Base-by-base conservation (phyloP, 2,888 invertebrate species). In the Cephus sareptanus region DNA sequence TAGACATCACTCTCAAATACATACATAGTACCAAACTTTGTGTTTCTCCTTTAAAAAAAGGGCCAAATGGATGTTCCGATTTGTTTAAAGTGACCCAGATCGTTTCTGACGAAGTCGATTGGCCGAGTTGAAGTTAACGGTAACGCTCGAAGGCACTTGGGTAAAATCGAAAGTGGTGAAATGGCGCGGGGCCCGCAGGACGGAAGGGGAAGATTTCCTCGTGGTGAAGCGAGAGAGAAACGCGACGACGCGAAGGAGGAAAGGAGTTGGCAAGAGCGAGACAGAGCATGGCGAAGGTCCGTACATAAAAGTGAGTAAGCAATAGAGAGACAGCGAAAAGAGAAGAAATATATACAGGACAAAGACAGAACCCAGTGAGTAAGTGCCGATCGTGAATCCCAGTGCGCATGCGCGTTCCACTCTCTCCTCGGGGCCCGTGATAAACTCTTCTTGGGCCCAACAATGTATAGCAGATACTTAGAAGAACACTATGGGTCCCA, bases 161-260 rank as follows among this genome's bases (percentile, higher is more conserved):
- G 79, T 87, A 86, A 87, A 87, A 87, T 86, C 85, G 87, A 87
- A 87, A 87, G 87, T 87, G 86, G 83, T 81, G 82, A 86, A 85
- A 85, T 85, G 81, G 81, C 81, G 75, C 76, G 79, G n/a, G 34
- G 77, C 56, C 31, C 75, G 40, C 73, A 75, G 75, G 73, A 75
- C 77, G 71, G 31, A 76, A 69, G 73, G 68, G 69, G 69, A 31
- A 40, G 73, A 73, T 74, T 73, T 71, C 77, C 77, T 23, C 68
- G 68, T 37, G 69, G 31, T 69, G 40, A 34, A 30, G 40, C 35
- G 75, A 30, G 71, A 40, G 71, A 35, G 74, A 31, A 9, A 30
- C 13, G 11, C 35, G 37, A 71, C 33, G 69, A 69, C 13, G 33
- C 31, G 75, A 69, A 34, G 74, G 71, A 76, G 79, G 34, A 68